Evolutionary conservation across 2,113 vertebrate species (phyloP).

Genomic region (Xerus inauris): DNA sequence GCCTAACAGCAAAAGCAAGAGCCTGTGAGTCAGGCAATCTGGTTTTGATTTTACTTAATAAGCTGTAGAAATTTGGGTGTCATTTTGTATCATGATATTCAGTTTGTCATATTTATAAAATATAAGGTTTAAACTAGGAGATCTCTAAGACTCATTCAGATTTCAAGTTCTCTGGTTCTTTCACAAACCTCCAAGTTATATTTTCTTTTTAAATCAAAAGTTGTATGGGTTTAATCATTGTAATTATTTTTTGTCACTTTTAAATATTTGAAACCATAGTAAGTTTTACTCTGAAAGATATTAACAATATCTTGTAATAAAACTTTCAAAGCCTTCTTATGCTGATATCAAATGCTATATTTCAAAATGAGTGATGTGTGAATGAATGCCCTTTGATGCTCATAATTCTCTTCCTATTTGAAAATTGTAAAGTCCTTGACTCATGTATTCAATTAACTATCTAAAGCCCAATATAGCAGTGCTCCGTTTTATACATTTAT

Average conservation of each 20-base stretch:
- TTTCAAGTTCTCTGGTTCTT: background rate
- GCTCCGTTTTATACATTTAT: conserved; percentile 59
- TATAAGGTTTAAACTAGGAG: background rate
- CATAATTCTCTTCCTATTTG: conserved; percentile 56
- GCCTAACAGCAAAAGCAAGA: background rate
- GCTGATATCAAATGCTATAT: conserved; percentile 30
- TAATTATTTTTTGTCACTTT: background rate
- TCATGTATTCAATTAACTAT: conserved; percentile 46
- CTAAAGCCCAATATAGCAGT: conserved; percentile 37
- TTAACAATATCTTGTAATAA: background rate
- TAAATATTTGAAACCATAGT: background rate
- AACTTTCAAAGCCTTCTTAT: background rate
- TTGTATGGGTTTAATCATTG: background rate
- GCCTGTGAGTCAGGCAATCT: background rate
- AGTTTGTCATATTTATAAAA: background rate
- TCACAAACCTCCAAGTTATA: background rate
- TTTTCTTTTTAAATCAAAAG: conserved; percentile 15
- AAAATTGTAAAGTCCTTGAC: conserved; percentile 59
- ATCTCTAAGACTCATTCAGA: background rate
- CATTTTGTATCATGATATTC: background rate
- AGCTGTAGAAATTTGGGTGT: background rate
- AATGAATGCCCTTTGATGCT: conserved; percentile 36
- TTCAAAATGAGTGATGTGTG: background rate
- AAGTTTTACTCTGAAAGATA: background rate
- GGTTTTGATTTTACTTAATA: background rate